These are phyloP conservation scores for Molossus alvarezi DNA, from an alignment of 2,797 vertebrate species.

Conservation along the genomic window DNA sequence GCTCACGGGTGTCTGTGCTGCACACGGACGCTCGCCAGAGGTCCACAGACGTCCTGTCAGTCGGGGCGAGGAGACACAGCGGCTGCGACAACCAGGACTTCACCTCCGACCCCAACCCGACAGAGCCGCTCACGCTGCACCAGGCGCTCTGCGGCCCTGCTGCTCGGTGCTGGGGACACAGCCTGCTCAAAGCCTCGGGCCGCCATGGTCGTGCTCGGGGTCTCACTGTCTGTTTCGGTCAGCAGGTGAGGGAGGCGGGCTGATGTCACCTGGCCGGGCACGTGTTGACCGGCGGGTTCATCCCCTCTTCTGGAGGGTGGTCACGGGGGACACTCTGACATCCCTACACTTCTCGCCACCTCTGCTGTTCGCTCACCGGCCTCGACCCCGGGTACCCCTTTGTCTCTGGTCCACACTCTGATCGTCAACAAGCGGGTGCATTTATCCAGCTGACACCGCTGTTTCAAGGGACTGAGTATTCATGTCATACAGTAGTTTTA, in stretches of 20 bases:
- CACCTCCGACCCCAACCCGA: not conserved
- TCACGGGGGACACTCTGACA: too few species aligned
- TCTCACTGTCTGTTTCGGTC: too few species aligned
- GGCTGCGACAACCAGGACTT: not conserved
- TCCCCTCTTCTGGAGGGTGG: not conserved
- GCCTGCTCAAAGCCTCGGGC: accelerated
- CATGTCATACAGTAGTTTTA: not conserved
- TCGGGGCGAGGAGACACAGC: not conserved
- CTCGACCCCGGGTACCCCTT: too few species aligned
- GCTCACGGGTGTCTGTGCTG: not conserved
- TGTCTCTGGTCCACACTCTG: not conserved
- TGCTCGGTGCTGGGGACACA: too few species aligned
- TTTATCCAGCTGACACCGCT: not conserved
- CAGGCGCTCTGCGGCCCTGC: too few species aligned
- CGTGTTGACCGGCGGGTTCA: not conserved
- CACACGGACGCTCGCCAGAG: not conserved
- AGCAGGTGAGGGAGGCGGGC: not conserved
- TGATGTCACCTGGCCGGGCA: accelerated
- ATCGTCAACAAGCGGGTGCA: not conserved
- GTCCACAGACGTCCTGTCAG: not conserved
- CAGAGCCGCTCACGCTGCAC: too few species aligned
- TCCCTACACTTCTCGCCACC: too few species aligned
- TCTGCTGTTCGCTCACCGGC: accelerated
- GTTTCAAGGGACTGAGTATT: not conserved
- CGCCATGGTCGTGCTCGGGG: accelerated